A percentile compares a stretch with the other conserved stretches of the same genome.
phyloP scores from a whole-genome alignment of 2,113 vertebrate species.

The Varanus komodoensis region DNA sequence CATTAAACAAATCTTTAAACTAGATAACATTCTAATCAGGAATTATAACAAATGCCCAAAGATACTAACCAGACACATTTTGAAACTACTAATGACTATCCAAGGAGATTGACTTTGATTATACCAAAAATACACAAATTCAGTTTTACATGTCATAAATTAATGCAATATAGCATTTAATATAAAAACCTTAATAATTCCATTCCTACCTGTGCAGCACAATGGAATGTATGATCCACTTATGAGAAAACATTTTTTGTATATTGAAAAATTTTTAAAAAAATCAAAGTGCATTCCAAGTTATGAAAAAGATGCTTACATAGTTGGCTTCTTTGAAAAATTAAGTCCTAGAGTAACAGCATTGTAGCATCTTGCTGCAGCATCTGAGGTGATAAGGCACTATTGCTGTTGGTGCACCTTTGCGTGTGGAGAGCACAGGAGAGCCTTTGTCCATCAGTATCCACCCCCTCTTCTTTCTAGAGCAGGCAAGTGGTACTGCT shows the following conservation, averaged over 20 bases:
- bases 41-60: not conserved
- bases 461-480: conserved; percentile 74
- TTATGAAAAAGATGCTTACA: conserved; percentile 43
- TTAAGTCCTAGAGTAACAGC: conserved; percentile 13
- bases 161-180: not conserved
- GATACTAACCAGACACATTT: not conserved
- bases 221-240: conserved; percentile 13
- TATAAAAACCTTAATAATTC: conserved; percentile 39
- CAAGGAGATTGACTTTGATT: not conserved
- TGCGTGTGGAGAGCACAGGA: not conserved
- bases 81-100: not conserved
- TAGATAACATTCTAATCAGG: conserved; percentile 40
- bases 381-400: conserved; percentile 22
- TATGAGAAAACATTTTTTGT: not conserved
- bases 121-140: not conserved
- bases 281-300: conserved; percentile 30
- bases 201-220: conserved; percentile 36
- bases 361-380: conserved; percentile 11
- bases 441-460: conserved; percentile 65
- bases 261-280: not conserved
- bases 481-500: conserved; percentile 79
- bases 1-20: not conserved
- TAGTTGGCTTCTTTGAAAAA: conserved; percentile 20
- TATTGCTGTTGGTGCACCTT: conserved; percentile 28
- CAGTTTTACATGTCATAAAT: conserved; percentile 22